phyloP scores from a whole-genome alignment of 2,113 vertebrate species.

The Xiphophorus hellerii region DNA sequence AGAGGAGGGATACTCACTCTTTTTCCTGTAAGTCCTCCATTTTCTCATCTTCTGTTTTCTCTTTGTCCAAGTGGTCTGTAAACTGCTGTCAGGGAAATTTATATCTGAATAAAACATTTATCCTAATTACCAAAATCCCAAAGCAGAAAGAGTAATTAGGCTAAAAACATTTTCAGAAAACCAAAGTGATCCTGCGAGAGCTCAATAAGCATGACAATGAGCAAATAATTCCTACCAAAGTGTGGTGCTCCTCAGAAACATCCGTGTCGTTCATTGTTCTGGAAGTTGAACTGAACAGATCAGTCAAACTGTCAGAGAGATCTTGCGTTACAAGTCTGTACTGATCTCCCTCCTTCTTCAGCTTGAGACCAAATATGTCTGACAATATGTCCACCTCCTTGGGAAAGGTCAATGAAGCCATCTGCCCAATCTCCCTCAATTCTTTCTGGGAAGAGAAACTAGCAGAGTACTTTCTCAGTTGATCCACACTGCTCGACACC shows the following conservation, averaged over 20 bases:
- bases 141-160: neutral
- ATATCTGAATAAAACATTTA: conserved; percentile 17
- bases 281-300: conserved; percentile 79
- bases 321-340: conserved; percentile 88
- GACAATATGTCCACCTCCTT: conserved; percentile 85
- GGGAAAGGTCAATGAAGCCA: conserved; percentile 70
- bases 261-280: conserved; percentile 6
- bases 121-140: conserved; percentile 5
- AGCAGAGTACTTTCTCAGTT: conserved; percentile 72
- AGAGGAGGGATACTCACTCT: conserved; percentile 80
- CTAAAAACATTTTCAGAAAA: neutral
- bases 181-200: neutral
- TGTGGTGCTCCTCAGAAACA: conserved; percentile 46
- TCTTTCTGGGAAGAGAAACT: conserved; percentile 80
- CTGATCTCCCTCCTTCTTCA: conserved; percentile 89
- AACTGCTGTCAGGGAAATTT: conserved; percentile 27
- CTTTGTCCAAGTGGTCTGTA: conserved; percentile 73
- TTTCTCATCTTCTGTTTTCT: conserved; percentile 82
- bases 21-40: conserved; percentile 81
- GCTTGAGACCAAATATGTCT: conserved; percentile 91
- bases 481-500: conserved; percentile 73
- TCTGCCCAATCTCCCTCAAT: conserved; percentile 80
- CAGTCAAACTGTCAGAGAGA: conserved; percentile 82
- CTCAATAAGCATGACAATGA: neutral
- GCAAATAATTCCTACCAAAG: conserved; percentile 35